A percentile compares a stretch with the other conserved stretches of the same genome.
phyloP scores from a whole-genome alignment of 92 coral and sea anemone species.

The Galaxea fascicularis region DNA sequence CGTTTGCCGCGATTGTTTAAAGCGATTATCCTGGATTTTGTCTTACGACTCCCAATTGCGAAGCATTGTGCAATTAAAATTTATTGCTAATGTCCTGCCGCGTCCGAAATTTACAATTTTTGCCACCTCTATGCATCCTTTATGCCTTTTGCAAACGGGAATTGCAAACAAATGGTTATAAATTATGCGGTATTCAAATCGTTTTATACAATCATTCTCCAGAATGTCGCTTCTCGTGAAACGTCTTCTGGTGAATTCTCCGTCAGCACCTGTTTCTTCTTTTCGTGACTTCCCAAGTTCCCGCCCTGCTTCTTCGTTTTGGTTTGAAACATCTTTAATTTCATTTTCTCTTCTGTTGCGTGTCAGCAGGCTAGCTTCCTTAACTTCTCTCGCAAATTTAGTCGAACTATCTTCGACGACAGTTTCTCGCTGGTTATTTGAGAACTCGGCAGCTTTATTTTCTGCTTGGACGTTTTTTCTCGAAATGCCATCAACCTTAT shows the following conservation, averaged over 20 bases:
- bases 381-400: not conserved
- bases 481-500: not conserved
- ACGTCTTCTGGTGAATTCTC: not conserved
- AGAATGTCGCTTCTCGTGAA: not conserved
- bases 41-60: not conserved
- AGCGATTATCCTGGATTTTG: not conserved
- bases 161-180: constrained; percentile 9
- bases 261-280: not conserved
- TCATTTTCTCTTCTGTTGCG: not conserved
- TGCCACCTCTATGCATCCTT: not conserved
- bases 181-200: not conserved
- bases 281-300: not conserved
- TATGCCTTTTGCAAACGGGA: constrained; percentile 23
- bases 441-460: not conserved
- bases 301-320: not conserved
- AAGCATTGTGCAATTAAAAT: not conserved
- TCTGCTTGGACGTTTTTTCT: not conserved
- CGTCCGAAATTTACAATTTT: constrained; percentile 4
- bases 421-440: too few relatives aligned
- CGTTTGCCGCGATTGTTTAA: not conserved
- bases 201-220: constrained; percentile 14
- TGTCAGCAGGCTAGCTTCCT: not conserved
- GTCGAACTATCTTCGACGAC: not conserved
- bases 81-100: not conserved
- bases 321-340: not conserved